Base-by-base conservation (phyloP, 1,140 invertebrate species). In the Sogatella furcifera region DNA sequence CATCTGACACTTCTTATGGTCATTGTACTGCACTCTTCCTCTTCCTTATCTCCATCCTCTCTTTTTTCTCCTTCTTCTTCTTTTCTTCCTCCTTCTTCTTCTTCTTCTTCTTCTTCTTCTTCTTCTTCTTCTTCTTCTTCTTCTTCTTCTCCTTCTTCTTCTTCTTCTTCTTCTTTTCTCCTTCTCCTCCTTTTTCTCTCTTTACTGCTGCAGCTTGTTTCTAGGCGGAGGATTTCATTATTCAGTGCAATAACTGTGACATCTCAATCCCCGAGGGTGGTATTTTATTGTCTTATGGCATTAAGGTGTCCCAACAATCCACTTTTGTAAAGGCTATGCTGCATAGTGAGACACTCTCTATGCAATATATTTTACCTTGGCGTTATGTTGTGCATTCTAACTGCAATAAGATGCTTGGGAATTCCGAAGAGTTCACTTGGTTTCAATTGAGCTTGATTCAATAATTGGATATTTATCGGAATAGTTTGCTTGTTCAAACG, bases 61-160 rank as follows among this genome's bases (percentile, higher is more conserved):
- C 63, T 56, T 65, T 17, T 22, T 58, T 41, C 55, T 31, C 41
- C 62, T 61, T 61, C 31, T 57, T 15, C 19, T 58, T 61, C 55
- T 52, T 55, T 49, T 58, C 28, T 42, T 28, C 42, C 22, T 28
- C 15, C 24, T 41, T 38, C 9, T 42, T 54, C 53, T 22, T 22
- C 31, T 49, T 52, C 43, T 38, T 55, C 54, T 57, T 19, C 55
- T 53, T 62, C 34, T 56, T 43, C 56, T 55, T 58, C 41, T 53
- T 38, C 34, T 44, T 28, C 21, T 15, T n/a, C 28, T 46, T 34
- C n/a, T 52, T 57, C 15, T 34, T 13, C 49, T 52, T 22, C 44
- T n/a, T 64, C 34, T 59, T n/a, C 14, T 52, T 55, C 15, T 55
- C n/a, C 55, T 46, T 13, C 15, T 66, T 61, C 19, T 22, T 41